These are phyloP conservation scores for Perdita meconis DNA, from an alignment of 2,888 invertebrate species.

Conservation along the genomic window DNA sequence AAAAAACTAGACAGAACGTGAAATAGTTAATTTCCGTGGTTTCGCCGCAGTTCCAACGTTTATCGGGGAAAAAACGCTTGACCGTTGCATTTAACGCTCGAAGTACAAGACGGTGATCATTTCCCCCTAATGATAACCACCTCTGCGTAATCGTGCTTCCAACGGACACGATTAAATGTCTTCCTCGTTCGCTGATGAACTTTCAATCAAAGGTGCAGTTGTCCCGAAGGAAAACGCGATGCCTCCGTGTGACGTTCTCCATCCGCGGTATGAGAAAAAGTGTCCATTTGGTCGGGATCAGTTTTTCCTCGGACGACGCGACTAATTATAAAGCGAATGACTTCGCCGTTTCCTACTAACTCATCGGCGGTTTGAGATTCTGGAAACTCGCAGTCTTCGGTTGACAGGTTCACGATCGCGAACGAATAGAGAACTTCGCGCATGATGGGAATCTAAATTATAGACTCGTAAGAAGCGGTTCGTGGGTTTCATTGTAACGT, in stretches of 20 bases:
- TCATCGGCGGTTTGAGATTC: neutral
- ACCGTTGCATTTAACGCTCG: neutral
- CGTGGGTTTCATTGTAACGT: too few relatives aligned
- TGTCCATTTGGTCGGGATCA: constrained; percentile 1
- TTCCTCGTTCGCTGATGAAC: neutral
- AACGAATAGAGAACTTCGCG: neutral
- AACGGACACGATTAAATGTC: constrained; percentile 15
- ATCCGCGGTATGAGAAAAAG: neutral
- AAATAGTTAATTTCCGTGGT: constrained; percentile 14
- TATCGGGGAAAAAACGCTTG: constrained; percentile 1
- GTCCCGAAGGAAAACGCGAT: neutral
- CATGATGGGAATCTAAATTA: too few relatives aligned
- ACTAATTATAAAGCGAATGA: neutral
- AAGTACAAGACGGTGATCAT: neutral
- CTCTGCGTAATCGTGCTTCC: neutral
- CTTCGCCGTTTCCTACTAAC: neutral
- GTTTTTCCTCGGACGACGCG: neutral
- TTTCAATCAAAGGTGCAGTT: constrained; percentile 6
- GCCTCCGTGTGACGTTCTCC: neutral
- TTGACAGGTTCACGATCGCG: neutral
- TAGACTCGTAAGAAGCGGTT: too few relatives aligned
- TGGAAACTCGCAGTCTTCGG: neutral
- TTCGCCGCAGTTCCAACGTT: constrained; percentile 22
- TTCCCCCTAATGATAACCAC: constrained; percentile 23
- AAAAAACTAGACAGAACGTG: too few relatives aligned